phyloP scores from a whole-genome alignment of 2,113 vertebrate genomes.

The Junco hyemalis region DNA sequence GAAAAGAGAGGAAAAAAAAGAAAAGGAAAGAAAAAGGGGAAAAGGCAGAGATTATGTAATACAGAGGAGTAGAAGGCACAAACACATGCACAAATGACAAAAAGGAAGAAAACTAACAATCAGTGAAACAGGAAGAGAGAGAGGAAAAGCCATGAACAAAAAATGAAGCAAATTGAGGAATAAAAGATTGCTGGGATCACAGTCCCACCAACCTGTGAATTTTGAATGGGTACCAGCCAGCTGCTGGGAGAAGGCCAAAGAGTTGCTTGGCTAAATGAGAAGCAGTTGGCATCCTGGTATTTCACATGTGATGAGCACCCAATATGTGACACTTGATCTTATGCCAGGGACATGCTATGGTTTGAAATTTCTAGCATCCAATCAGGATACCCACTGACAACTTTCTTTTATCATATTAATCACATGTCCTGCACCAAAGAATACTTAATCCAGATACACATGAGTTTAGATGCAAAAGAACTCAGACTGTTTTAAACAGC shows the following conservation, averaged over 20 bases:
- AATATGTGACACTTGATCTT: slow-evolving; percentile 43
- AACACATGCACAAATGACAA: background rate
- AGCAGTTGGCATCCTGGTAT: slow-evolving; percentile 43
- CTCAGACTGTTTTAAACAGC: background rate
- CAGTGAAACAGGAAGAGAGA: background rate
- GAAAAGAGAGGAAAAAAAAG: background rate
- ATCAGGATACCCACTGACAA: background rate
- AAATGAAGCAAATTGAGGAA: slow-evolving; percentile 1
- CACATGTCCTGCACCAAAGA: background rate
- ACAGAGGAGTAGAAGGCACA: background rate
- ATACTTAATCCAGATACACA: background rate
- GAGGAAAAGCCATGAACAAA: background rate
- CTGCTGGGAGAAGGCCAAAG: slow-evolving; percentile 34
- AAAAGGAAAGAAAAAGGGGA: background rate
- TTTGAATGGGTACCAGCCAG: slow-evolving; percentile 17
- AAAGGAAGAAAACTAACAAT: background rate
- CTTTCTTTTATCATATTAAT: slow-evolving; percentile 36
- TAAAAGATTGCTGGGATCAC: slow-evolving; percentile 14
- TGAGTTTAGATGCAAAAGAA: background rate
- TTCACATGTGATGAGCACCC: slow-evolving; percentile 48
- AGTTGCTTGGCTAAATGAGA: slow-evolving; percentile 22
- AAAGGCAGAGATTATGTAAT: background rate
- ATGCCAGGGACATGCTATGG: slow-evolving; percentile 21
- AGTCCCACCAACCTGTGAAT: slow-evolving; percentile 20
- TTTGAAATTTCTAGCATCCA: background rate